Evolutionary conservation across 1,140 invertebrate genomes (phyloP).

Genomic region (Ceratosolen solmsi): DNA sequence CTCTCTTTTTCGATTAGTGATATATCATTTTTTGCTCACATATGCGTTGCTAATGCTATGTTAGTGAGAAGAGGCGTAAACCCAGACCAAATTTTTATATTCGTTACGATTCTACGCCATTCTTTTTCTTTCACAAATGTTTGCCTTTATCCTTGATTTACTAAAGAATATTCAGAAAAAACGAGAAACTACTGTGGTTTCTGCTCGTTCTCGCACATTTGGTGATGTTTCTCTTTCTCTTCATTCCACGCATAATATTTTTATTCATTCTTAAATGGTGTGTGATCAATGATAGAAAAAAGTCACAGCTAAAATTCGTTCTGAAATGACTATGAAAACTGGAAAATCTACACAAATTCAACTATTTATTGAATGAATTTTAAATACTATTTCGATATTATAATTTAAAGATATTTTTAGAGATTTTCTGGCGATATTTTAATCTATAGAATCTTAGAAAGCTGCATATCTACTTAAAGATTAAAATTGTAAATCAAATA

Average conservation of each 20-base stretch:
- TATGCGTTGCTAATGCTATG: no score
- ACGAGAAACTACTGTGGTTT: background rate
- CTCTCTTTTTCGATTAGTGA: no score
- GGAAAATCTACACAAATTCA: no score
- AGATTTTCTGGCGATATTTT: no score
- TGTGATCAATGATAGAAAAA: background rate
- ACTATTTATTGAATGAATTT: no score
- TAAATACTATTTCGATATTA: no score
- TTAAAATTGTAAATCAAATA: no score
- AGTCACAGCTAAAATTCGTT: background rate
- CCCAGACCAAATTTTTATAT: background rate
- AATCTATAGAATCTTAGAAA: no score
- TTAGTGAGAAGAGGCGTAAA: background rate
- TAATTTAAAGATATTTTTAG: no score
- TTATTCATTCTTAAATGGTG: background rate
- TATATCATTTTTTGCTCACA: no score
- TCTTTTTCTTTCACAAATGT: conserved; percentile 8
- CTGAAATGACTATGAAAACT: background rate
- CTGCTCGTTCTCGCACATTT: background rate
- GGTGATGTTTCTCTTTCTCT: background rate
- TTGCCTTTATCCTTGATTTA: conserved; percentile 43
- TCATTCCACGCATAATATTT: background rate
- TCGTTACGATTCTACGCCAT: background rate
- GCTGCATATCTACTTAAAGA: no score
- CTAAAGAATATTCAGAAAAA: conserved; percentile 26